Percentiles rank a stretch among this genome's conserved stretches.
phyloP scores from a whole-genome alignment of 2,888 invertebrate species.

The Amitus sp. region DNA sequence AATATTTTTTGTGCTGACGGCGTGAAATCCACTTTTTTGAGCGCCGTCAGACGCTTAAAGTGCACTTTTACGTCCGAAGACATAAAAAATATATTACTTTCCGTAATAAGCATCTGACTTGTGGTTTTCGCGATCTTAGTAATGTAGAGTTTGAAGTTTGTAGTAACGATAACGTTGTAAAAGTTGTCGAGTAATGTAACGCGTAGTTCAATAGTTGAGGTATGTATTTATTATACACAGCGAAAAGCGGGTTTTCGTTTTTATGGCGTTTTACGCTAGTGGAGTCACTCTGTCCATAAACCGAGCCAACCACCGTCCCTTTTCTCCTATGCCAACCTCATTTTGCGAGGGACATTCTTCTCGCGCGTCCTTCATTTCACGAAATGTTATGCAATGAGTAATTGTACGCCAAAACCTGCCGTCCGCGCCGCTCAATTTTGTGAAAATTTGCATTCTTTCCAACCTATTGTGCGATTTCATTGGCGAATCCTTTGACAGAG shows the following conservation, averaged over 20 bases:
- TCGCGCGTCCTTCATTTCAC: conserved; percentile 16
- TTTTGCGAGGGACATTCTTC: neutral
- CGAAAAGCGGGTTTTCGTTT: conserved; percentile 17
- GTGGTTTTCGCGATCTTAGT: neutral
- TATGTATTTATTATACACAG: neutral
- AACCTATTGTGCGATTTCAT: no score
- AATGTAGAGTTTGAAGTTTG: conserved; percentile 2
- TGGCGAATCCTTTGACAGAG: neutral
- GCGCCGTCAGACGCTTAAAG: no score
- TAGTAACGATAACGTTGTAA: conserved; percentile 3
- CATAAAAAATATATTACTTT: no score
- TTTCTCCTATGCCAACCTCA: conserved; percentile 46
- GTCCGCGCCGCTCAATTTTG: conserved; percentile 46
- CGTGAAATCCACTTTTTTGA: no score
- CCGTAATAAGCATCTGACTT: no score
- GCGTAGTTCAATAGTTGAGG: neutral
- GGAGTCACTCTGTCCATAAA: conserved; percentile 58
- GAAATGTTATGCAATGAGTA: neutral
- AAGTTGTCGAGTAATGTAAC: neutral
- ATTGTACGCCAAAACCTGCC: conserved; percentile 41
- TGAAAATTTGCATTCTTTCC: conserved; percentile 4
- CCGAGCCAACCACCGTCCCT: conserved; percentile 64
- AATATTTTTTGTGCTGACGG: no score
- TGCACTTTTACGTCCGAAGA: no score
- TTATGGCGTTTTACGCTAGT: conserved; percentile 30